These are phyloP conservation scores for Pteromalus puparum DNA, from an alignment of 1,140 invertebrate species.

Conservation along the genomic window DNA sequence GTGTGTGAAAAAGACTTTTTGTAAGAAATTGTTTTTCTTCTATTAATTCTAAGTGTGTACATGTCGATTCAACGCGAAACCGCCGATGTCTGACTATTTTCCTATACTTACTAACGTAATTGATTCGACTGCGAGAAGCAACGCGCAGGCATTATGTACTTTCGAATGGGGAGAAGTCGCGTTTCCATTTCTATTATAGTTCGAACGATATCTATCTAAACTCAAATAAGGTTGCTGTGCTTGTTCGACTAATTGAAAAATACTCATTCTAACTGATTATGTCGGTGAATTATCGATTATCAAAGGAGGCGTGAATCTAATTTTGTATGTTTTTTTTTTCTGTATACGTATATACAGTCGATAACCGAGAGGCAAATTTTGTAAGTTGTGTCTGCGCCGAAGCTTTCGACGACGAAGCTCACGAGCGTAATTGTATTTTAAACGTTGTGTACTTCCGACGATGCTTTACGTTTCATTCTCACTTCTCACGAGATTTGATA, in stretches of 20 bases:
- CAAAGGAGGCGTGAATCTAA: constrained; percentile 24
- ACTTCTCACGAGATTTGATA: neutral
- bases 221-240: constrained; percentile 43
- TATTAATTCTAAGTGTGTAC: constrained; percentile 36
- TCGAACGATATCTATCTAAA: neutral
- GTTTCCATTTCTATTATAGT: constrained; percentile 28
- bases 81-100: constrained; percentile 60
- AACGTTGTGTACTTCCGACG: neutral
- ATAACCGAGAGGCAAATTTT: neutral
- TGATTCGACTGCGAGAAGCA: constrained; percentile 9
- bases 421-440: neutral
- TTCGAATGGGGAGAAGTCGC: neutral
- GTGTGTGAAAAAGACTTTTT: constrained; percentile 34
- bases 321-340: constrained; percentile 19
- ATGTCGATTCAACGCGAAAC: constrained; percentile 21
- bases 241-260: constrained; percentile 26
- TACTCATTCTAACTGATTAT: constrained; percentile 45
- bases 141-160: constrained; percentile 42
- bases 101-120: constrained; percentile 46
- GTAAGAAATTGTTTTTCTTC: constrained; percentile 29
- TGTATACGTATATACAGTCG: neutral
- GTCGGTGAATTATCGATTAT: neutral
- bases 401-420: neutral
- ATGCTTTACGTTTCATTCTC: neutral
- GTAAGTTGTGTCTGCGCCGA: neutral